phyloP scores from a whole-genome alignment of 2,113 vertebrate genomes.

The Myanophis thanlyinensis region DNA sequence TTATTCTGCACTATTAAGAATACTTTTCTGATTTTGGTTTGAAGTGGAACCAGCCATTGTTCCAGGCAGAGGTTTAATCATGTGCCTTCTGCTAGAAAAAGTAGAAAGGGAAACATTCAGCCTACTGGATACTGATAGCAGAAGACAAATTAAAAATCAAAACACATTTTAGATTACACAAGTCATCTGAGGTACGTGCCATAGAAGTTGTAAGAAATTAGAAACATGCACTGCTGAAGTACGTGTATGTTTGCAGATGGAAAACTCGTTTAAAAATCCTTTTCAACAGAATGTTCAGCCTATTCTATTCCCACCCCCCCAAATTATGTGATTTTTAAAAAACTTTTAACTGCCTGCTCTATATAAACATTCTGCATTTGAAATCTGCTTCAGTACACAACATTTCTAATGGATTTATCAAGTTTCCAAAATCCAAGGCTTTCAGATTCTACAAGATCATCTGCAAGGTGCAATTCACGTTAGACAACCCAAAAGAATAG shows the following conservation, averaged over 20 bases:
- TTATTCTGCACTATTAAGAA: background rate
- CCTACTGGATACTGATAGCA: background rate
- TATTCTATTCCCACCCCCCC: background rate
- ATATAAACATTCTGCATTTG: background rate
- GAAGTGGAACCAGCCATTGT: background rate
- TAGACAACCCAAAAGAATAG: background rate
- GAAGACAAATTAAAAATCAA: slow-evolving; percentile 6
- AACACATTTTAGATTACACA: background rate
- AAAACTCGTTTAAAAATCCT: background rate
- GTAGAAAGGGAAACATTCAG: background rate
- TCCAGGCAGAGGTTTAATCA: background rate
- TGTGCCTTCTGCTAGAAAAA: background rate
- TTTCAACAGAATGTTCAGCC: background rate
- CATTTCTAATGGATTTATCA: background rate
- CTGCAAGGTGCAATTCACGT: background rate
- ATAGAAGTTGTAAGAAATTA: background rate
- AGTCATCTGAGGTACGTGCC: background rate
- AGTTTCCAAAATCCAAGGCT: background rate
- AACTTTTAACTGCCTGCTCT: background rate
- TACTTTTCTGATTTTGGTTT: background rate
- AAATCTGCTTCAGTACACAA: background rate
- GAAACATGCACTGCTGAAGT: background rate
- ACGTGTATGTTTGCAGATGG: background rate
- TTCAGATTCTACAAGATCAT: background rate
- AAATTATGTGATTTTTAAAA: background rate